Percentiles rank a stretch among this genome's conserved stretches.
Evolutionary conservation across 2,888 invertebrate genomes (phyloP).

Genomic region (Diploptera punctata): DNA sequence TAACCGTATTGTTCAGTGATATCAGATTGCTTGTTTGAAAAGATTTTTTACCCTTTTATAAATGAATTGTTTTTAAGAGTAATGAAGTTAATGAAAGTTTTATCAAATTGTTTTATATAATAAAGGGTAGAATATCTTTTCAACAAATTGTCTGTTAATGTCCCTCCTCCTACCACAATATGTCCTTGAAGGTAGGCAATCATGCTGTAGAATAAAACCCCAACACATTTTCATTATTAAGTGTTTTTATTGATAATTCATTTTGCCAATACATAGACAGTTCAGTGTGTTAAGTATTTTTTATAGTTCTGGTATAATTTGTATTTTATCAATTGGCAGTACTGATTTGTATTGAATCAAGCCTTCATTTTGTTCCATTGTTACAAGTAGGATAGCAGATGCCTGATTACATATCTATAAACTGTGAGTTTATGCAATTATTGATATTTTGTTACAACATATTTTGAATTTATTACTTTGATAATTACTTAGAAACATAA

Average conservation of each 20-base stretch:
- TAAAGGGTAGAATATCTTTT: slow-evolving; percentile 5
- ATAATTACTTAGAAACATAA: too few relatives aligned
- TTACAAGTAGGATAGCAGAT: too few relatives aligned
- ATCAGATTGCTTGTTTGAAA: slow-evolving; percentile 17
- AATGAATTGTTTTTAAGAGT: background rate
- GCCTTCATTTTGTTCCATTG: too few relatives aligned
- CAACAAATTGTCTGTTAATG: slow-evolving; percentile 23
- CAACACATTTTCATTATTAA: slow-evolving; percentile 40
- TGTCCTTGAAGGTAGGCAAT: slow-evolving; percentile 36
- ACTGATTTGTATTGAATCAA: too few relatives aligned
- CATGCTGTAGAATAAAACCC: slow-evolving; percentile 40
- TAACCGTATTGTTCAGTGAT: slow-evolving; percentile 27
- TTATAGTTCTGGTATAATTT: too few relatives aligned
- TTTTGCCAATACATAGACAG: too few relatives aligned
- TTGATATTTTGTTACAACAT: too few relatives aligned
- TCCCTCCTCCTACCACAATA: slow-evolving; percentile 29
- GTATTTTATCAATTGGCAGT: too few relatives aligned
- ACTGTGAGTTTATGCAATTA: too few relatives aligned
- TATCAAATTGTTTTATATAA: background rate
- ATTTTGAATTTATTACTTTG: too few relatives aligned
- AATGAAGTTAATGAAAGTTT: background rate
- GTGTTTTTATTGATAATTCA: background rate
- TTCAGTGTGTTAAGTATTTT: too few relatives aligned
- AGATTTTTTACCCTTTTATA: background rate
- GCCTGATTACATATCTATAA: too few relatives aligned